Evolutionary conservation across 1,140 invertebrate species (phyloP), one percentile per base, ranked within the genome.

Genomic region (Drosophila azteca): DNA sequence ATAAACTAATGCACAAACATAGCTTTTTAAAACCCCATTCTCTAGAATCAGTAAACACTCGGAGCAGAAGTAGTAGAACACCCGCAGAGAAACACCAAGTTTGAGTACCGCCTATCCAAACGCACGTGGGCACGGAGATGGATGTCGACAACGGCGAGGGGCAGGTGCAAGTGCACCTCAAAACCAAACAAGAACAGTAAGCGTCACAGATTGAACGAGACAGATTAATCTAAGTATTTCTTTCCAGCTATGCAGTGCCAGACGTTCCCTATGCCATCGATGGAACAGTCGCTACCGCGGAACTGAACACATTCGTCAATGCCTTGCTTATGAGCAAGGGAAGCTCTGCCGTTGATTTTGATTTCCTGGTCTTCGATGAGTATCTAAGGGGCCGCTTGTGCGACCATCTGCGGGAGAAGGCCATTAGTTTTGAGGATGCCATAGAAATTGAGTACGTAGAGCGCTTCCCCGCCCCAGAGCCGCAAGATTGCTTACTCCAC

Each of bases 381-480:
- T 94, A 98, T 76, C 90, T 99, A 22, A 93, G 96, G 1, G 89
- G 90, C 3, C 65, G 88, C 0, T 45, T 91, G 17, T 90, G 92
- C 39, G 95, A 96, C 76, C 95, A 96, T 90, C 91, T 97, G 39
- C 92, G 93, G 60, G 94, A 95, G 48, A 94, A 94, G 68, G 93
- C 93, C 45, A 89, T 95, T 13, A 96, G 95, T 1, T 94, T 94
- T 43, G 97, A 98, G 92, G 93, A 94, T 55, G 95, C 96, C 24
- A 92, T 98, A 71, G 95, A 97, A 61, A 93, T 99, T 53, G 98
- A 99, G 93, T 99, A 98, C 93, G 92, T 99, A 39, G 96, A 97
- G 91, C 94, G 96, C 78, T 95, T 95, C 72, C 96, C 97, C 48
- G 95, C 97, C 3, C 98, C 98, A 0, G 94, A 96, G 85, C 98